Evolutionary conservation across 2,888 invertebrate species (phyloP).

Genomic region (Julus scandinavius): DNA sequence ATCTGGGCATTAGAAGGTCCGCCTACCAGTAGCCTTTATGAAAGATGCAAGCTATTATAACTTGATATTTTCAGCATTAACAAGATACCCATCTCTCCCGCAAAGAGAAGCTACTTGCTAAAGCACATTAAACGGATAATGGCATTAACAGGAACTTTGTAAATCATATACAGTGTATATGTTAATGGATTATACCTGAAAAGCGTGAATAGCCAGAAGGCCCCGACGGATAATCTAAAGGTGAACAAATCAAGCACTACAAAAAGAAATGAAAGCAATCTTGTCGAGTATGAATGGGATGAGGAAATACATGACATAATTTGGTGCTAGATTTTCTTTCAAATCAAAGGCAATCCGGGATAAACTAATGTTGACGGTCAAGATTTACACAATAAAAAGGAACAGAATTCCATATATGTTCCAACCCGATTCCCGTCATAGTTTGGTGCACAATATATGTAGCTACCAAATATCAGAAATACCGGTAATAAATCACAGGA

Average conservation of each 20-base stretch:
- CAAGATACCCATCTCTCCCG: neutral
- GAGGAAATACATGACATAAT: slow-evolving; percentile 11
- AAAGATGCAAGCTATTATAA: neutral
- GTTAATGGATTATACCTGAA: slow-evolving; percentile 22
- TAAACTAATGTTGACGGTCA: neutral
- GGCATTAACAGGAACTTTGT: neutral
- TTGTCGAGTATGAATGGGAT: neutral
- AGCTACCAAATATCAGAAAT: neutral
- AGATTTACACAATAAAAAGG: neutral
- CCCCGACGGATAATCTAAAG: neutral
- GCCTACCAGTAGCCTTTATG: neutral
- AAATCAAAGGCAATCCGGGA: neutral
- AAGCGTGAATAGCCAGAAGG: slow-evolving; percentile 20
- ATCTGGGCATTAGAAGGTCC: slow-evolving; percentile 23
- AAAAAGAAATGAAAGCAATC: neutral
- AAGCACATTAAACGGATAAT: neutral
- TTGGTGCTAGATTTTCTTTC: neutral
- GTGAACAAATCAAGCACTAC: neutral
- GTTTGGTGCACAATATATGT: neutral
- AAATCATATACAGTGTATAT: neutral
- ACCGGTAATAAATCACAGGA: neutral
- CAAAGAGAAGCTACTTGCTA: neutral
- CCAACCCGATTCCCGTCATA: neutral
- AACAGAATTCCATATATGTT: neutral
- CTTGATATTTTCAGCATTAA: neutral